Evolutionary conservation across 2,113 vertebrate species (phyloP).

Genomic region (Centrocercus urophasianus): DNA sequence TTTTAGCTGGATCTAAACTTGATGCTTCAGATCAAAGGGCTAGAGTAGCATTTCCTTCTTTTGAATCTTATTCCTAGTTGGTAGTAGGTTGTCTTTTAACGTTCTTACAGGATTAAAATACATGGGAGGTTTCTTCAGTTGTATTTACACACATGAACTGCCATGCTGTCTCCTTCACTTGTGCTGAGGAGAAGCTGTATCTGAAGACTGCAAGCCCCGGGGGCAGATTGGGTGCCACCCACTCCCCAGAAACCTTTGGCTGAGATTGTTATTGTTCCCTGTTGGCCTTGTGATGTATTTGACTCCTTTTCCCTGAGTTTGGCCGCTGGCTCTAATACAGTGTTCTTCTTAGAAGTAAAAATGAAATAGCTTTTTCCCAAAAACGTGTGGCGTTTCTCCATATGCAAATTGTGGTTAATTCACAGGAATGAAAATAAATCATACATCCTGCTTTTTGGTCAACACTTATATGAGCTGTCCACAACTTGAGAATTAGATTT

Average conservation of each 20-base stretch:
- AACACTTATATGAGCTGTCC: neutral
- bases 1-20: neutral
- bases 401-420: neutral
- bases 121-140: neutral
- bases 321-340: neutral
- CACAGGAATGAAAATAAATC: neutral
- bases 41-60: neutral
- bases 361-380: neutral
- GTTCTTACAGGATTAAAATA: neutral
- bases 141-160: neutral
- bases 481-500: neutral
- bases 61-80: neutral
- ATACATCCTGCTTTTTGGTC: neutral
- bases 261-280: neutral
- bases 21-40: neutral
- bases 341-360: neutral
- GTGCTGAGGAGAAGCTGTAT: neutral
- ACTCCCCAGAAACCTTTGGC: neutral
- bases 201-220: neutral
- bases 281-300: neutral
- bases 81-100: neutral
- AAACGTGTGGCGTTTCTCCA: neutral
- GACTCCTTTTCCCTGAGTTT: neutral
- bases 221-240: neutral
- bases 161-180: neutral